A percentile compares a stretch with the other conserved stretches of the same genome.
Evolutionary conservation across 2,113 vertebrate genomes (phyloP).

Genomic region (Terrapene triunguis): DNA sequence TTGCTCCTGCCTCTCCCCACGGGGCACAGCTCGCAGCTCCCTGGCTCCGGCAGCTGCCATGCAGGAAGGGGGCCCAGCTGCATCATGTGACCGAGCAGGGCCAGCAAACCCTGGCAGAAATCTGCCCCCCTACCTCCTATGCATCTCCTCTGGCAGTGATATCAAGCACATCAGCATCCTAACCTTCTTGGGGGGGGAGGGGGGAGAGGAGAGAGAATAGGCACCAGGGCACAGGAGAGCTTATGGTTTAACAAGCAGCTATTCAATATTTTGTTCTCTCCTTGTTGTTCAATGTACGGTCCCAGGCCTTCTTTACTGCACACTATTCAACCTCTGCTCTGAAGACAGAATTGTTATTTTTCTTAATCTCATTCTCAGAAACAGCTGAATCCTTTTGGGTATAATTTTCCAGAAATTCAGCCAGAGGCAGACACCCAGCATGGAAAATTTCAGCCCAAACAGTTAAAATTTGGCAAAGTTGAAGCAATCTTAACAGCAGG

Average conservation of each 20-base stretch:
- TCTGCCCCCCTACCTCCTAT: neutral
- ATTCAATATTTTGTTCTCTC: neutral
- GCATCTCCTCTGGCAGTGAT: neutral
- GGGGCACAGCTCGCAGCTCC: neutral
- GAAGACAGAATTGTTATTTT: neutral
- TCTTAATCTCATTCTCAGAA: neutral
- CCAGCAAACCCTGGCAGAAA: neutral
- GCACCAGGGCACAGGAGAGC: neutral
- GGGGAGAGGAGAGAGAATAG: neutral
- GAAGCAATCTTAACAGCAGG: neutral
- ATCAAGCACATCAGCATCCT: neutral
- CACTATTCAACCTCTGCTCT: neutral
- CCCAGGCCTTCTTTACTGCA: neutral
- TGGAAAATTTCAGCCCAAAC: neutral
- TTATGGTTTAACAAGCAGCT: neutral
- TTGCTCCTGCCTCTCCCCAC: neutral
- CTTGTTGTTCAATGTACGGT: neutral
- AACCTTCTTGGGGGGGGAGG: neutral
- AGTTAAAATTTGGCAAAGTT: neutral
- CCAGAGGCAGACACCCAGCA: neutral
- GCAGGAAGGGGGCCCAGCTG: neutral
- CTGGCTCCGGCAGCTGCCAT: neutral
- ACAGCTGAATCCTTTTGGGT: neutral
- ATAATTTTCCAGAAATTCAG: neutral
- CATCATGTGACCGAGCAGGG: neutral